Percentiles rank a stretch among this genome's conserved stretches.
These are phyloP conservation scores for Mamestra brassicae DNA, from an alignment of 2,888 invertebrate species.

Conservation along the genomic window DNA sequence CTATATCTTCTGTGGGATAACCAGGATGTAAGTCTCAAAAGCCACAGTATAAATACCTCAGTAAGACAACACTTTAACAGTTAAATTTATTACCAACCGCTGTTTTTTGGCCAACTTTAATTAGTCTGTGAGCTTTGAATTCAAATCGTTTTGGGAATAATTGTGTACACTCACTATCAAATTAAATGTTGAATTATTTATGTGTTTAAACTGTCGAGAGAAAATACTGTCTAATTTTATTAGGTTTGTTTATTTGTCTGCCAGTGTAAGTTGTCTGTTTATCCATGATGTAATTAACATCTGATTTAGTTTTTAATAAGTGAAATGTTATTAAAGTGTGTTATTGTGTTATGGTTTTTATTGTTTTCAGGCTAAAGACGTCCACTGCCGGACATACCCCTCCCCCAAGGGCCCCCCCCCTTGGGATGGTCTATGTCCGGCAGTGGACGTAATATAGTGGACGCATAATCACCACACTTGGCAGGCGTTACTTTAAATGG, in stretches of 20 bases:
- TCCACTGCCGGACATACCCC: too few relatives aligned
- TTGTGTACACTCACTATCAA: constrained; percentile 12
- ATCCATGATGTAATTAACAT: constrained; percentile 35
- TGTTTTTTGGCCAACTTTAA: constrained; percentile 44
- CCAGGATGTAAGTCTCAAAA: neutral
- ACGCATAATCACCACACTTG: too few relatives aligned
- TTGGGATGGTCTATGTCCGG: too few relatives aligned
- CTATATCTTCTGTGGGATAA: neutral
- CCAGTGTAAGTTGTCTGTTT: constrained; percentile 18
- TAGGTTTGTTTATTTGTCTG: neutral
- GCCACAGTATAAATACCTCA: constrained; percentile 12
- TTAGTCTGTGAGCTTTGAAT: constrained; percentile 41
- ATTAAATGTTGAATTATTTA: constrained; percentile 41
- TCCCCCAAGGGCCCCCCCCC: too few relatives aligned
- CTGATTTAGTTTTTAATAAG: constrained; percentile 1
- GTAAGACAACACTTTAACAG: constrained; percentile 15
- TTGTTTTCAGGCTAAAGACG: too few relatives aligned
- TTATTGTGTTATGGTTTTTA: too few relatives aligned
- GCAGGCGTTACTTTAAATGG: too few relatives aligned
- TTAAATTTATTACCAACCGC: constrained; percentile 11
- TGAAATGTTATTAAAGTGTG: neutral
- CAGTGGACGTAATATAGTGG: too few relatives aligned
- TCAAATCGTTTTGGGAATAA: constrained; percentile 27
- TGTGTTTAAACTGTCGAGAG: constrained; percentile 22
- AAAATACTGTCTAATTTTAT: constrained; percentile 25